A percentile compares a stretch with the other conserved stretches of the same genome.
phyloP scores from a whole-genome alignment of 2,797 vertebrate species.

The Mastacembelus armatus region DNA sequence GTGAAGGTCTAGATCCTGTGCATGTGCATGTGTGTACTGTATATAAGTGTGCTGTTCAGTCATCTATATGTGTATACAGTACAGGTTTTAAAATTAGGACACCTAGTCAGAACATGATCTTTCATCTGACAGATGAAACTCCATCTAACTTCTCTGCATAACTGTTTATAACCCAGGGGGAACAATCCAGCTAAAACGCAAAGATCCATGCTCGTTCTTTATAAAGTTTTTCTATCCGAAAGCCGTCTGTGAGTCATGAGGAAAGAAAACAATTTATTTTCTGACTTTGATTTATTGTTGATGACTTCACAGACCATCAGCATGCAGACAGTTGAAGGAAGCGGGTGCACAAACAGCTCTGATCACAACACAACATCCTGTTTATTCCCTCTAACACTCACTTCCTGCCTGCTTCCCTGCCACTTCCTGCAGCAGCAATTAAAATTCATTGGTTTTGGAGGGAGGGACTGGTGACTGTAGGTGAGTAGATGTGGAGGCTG shows the following conservation, averaged over 20 bases:
- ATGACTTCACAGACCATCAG: constrained; percentile 19
- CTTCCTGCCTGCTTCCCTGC: constrained; percentile 46
- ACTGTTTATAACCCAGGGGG: too few species aligned
- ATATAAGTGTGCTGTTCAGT: too few species aligned
- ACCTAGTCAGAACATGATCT: neutral
- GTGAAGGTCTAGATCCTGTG: neutral
- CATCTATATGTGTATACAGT: neutral
- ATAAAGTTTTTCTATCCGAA: neutral
- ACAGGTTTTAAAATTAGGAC: neutral
- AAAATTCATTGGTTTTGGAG: neutral
- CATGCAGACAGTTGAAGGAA: constrained; percentile 43
- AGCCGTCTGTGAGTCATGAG: neutral
- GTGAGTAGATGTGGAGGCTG: neutral
- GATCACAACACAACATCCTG: constrained; percentile 64
- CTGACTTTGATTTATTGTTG: constrained; percentile 7
- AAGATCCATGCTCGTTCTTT: neutral
- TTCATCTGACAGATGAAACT: neutral
- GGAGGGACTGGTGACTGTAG: neutral
- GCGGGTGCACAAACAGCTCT: constrained; percentile 6
- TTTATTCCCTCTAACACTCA: constrained; percentile 38
- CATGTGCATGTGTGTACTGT: too few species aligned
- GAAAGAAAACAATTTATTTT: neutral
- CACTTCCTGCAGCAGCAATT: constrained; percentile 39
- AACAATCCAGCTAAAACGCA: neutral
- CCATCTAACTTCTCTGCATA: too few species aligned